Base-by-base conservation (phyloP, 2,113 vertebrate genomes). In the Coreoperca whiteheadi region DNA sequence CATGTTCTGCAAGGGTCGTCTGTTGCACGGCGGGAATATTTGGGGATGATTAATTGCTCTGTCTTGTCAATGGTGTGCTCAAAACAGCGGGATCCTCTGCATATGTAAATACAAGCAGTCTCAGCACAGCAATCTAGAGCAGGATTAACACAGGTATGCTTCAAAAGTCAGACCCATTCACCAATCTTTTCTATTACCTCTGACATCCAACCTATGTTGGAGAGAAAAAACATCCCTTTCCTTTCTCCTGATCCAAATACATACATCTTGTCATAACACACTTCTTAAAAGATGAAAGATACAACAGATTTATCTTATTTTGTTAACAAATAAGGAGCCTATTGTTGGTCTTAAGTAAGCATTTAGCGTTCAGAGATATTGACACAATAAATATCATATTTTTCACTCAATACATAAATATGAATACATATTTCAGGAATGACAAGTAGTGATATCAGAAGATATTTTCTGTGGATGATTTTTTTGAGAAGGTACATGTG, bases 1-100 rank as follows among this genome's bases (percentile, higher is more conserved):
- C 82, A 85, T 91, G 94, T 92, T 94, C 94, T 91, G 96, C 96
- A 92, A 94, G 96, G 96, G 96, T 96, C 92, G 93, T 95, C 90
- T 96, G 75, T 89, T 77, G 90, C 96, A 1, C 95, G 83, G 96
- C 96, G 67, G 97, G 96, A 96, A 97, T 92, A 95, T 96, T 95
- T 96, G 95, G 94, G 93, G 89, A 95, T 99, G 98, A 98, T 97
- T 98, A 98, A 99, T 98, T 97, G 96, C 96, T 94, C 95, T 98
- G 98, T 98, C 97, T 95, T 91, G 94, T 86, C 89, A 95, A 95
- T 92, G 0, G 95, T 96, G 96, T 93, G 95, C 95, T 91, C 85
- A 78, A 94, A 97, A 96, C 98, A 94, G 97, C 96, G 32, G 97
- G 98, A 97, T 95, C 94, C 97, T 96, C 93, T 84, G 92, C 94